Base-by-base conservation (phyloP, 2,797 vertebrate species). In the Geotria australis region DNA sequence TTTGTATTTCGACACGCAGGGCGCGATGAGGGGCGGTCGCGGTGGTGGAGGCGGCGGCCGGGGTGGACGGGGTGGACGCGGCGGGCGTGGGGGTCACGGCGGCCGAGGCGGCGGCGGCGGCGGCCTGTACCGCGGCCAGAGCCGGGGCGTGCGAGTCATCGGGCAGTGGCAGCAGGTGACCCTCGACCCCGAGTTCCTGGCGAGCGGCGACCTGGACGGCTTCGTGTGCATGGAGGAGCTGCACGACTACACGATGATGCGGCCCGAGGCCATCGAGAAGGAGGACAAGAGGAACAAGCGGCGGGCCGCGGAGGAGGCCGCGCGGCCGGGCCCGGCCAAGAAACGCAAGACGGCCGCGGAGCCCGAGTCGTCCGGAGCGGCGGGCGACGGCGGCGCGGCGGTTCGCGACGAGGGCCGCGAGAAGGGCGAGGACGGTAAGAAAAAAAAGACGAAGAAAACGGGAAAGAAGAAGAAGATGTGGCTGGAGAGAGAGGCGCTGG, bases 181-280 rank as follows among this genome's bases (percentile, higher is more conserved):
- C 7, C 67, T 96, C 1, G 85, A 95, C 61, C 81, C 85, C 2
- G 73, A 66, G 58, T 10, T 89, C 0, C 82, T 93, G 61, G 73
- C 75, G 3, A 76, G 83, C 14, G 81, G 83, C 57, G 78, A 79
- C 10, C 65, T 93, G 64, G 73, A 68, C 47, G 78, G 79, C 46
- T 66, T 98, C 14, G 74, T 95, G 2, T 96, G 85, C 60, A 80
- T 95, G 63, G 89, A 98, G 64, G 86, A 98, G 53, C 77, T 98
- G 60, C 79, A 75, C 2, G 73, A 79, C 46, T 98, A 96, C 62
- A 68, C 67, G 2, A 60, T 93, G 60, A 65, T 93, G 10, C 75
- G 76, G 63, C 64, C 77, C 2, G 65, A 72, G 5, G 72, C 76
- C 62, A 60, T 66, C 5, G 69, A 69, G 9, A 66, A 64, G 56